Evolutionary conservation across 1,140 invertebrate genomes (phyloP), one percentile per base, ranked within the genome.

Genomic region (Hestina assimilis): DNA sequence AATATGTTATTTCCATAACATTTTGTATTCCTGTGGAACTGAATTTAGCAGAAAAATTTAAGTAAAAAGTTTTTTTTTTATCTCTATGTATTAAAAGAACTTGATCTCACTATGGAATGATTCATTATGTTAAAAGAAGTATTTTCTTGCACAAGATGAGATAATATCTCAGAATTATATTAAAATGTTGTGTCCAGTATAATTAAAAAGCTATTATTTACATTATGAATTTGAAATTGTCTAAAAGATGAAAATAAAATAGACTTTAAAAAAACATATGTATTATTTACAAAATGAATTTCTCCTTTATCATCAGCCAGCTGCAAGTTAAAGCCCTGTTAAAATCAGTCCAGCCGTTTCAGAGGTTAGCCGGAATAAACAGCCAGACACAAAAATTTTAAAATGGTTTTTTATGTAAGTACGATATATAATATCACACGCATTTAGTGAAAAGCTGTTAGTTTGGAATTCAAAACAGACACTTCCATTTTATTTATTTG

Each of bases 191-290:
- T 50, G 58, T 60, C 51, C 58, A 60, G 17, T 55, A 50, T 54
- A 40, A 60, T n/a, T n/a, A 43, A 33, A 60, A 55, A 60, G 15
- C 23, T 60, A 35, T 60, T 35, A 60, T 60, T 60, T 60, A 54
- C 29, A 50, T 48, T 42, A 45, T 24, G 31, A 23, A 63, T 54
- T 54, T 59, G 51, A 40, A 63, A 59, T 59, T 63, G 56, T 63
- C 54, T 63, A 59, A 53, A 53, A 54, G 45, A 59, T 43, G 31
- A 45, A 53, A 55, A 50, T 58, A 41, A 59, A 63, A 63, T 54
- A 59, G 41, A 48, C 33, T 52, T 52, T 52, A 41, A 52, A 38
- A 19, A 41, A 23, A 20, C 8, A 20, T 5, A 8, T 24, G 11
- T 28, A 40, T 52, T 52, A 29, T 47, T 31, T 20, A n/a, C 9